A percentile compares a stretch with the other conserved stretches of the same genome.
Evolutionary conservation across 2,113 vertebrate species (phyloP).

Genomic region (Megaleporinus macrocephalus): DNA sequence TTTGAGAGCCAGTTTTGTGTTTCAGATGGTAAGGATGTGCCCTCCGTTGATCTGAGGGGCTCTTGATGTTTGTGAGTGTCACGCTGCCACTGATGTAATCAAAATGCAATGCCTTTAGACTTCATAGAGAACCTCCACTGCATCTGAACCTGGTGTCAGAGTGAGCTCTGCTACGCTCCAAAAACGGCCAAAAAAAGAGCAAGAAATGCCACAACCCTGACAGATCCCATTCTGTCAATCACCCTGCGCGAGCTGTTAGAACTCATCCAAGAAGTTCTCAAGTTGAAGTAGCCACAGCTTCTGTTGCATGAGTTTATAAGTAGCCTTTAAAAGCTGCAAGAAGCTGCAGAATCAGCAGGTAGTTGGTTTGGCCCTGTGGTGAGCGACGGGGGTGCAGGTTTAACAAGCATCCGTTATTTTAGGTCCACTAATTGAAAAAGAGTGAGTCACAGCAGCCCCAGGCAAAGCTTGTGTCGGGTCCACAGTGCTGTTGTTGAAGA

Average conservation of each 20-base stretch:
- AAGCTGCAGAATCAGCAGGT: constrained; percentile 34
- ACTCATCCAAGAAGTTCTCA: background rate
- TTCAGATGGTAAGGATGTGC: constrained; percentile 2
- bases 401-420: constrained; percentile 35
- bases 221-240: constrained; percentile 40
- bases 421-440: constrained; percentile 30
- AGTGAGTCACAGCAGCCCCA: constrained; percentile 22
- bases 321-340: constrained; percentile 22
- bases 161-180: background rate
- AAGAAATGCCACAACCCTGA: background rate
- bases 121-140: constrained; percentile 5
- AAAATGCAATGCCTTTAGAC: constrained; percentile 35
- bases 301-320: background rate
- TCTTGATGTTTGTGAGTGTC: constrained; percentile 28
- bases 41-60: constrained; percentile 36
- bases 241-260: background rate
- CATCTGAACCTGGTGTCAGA: constrained; percentile 12
- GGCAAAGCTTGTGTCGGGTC: background rate
- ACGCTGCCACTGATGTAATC: constrained; percentile 43
- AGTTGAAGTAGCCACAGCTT: background rate
- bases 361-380: constrained; percentile 3
- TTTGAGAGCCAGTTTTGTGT: constrained; percentile 19
- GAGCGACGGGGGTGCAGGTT: constrained; percentile 9
- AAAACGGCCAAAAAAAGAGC: background rate
- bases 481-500: background rate